These are phyloP conservation scores for Podilymbus podiceps DNA, from an alignment of 2,113 vertebrate genomes.

Conservation along the genomic window DNA sequence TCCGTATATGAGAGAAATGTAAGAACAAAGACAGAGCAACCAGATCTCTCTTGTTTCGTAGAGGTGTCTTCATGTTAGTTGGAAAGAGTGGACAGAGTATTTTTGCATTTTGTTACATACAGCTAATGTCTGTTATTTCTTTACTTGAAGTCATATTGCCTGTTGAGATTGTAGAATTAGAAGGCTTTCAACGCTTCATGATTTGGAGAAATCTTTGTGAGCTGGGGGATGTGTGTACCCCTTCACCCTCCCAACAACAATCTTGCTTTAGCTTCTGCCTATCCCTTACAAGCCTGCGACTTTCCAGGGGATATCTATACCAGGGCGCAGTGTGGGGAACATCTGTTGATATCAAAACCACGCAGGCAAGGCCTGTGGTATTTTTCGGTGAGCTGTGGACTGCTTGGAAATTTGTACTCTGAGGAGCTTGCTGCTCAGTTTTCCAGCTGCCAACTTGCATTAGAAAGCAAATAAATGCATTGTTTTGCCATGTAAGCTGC, in stretches of 20 bases:
- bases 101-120: background rate
- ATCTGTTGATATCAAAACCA: background rate
- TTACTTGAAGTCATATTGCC: background rate
- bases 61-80: background rate
- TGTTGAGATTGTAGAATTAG: background rate
- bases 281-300: background rate
- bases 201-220: background rate
- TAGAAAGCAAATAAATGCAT: background rate
- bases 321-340: background rate
- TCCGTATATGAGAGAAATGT: background rate
- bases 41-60: background rate
- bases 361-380: background rate
- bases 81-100: background rate
- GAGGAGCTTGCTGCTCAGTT: background rate
- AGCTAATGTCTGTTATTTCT: background rate
- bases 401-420: background rate
- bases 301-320: background rate
- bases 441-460: slow-evolving; percentile 10
- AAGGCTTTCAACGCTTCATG: background rate
- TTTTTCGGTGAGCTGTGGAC: background rate
- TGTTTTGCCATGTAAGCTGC: background rate
- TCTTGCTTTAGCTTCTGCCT: background rate
- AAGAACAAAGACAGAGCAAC: background rate
- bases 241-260: background rate
- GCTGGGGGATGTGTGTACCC: background rate